Percentiles rank a stretch among this genome's conserved stretches.
These are phyloP conservation scores for Panulirus ornatus DNA, from an alignment of 1,140 invertebrate genomes.

Conservation along the genomic window DNA sequence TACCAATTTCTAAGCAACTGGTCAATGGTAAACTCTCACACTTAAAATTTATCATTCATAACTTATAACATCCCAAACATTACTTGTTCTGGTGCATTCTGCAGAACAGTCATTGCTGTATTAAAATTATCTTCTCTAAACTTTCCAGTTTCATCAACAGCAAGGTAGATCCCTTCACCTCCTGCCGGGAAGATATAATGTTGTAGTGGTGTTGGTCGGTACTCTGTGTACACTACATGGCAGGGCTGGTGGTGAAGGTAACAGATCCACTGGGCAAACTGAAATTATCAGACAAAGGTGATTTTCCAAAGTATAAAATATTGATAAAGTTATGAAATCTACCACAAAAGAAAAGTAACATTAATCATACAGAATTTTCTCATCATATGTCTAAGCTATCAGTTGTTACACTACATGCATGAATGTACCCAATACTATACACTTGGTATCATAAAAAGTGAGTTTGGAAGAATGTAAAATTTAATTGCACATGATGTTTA, in stretches of 20 bases:
- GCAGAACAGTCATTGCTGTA: constrained; percentile 93
- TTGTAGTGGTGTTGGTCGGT: constrained; percentile 96
- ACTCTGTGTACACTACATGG: constrained; percentile 99
- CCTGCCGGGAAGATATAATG: constrained; percentile 98
- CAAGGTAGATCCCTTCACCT: constrained; percentile 95
- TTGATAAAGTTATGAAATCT: too few relatives aligned
- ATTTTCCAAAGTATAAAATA: too few relatives aligned
- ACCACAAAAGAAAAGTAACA: constrained; percentile 13
- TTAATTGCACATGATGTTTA: too few relatives aligned
- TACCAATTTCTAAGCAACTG: too few relatives aligned
- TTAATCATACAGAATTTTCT: not conserved
- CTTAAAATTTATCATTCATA: too few relatives aligned
- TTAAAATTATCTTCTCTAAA: constrained; percentile 99
- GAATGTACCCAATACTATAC: too few relatives aligned
- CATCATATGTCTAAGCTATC: not conserved
- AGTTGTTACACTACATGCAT: too few relatives aligned
- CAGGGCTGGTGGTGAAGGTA: constrained; percentile 98
- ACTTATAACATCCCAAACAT: too few relatives aligned
- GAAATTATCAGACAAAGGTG: too few relatives aligned
- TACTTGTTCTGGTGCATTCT: constrained; percentile 78
- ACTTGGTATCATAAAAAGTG: too few relatives aligned
- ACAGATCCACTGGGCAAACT: constrained; percentile 99
- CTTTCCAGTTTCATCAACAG: constrained; percentile 95
- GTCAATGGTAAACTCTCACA: too few relatives aligned
- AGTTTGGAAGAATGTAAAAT: too few relatives aligned